Evolutionary conservation across 1,140 invertebrate genomes (phyloP).

Genomic region (Drosophila sp.): DNA sequence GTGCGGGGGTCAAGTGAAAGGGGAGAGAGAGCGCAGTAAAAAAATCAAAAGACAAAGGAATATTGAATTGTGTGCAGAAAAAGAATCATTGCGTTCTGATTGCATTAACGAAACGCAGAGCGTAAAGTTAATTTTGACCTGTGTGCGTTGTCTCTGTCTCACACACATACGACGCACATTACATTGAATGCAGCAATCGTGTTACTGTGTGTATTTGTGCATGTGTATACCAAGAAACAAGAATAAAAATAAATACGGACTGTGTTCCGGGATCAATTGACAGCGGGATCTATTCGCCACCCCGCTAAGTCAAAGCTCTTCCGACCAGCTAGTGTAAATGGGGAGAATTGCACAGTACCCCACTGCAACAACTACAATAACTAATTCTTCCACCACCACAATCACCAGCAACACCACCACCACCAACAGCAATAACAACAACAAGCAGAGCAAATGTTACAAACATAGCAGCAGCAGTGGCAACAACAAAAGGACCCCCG

Average conservation of each 20-base stretch:
- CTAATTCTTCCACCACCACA: slow-evolving; percentile 52
- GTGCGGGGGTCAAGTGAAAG: slow-evolving; percentile 25
- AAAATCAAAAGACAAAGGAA: slow-evolving; percentile 55
- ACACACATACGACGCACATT: not conserved
- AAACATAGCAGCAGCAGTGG: slow-evolving; percentile 25
- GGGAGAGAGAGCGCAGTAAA: slow-evolving; percentile 23
- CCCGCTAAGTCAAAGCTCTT: slow-evolving; percentile 48
- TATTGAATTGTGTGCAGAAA: slow-evolving; percentile 22
- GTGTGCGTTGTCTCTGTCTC: slow-evolving; percentile 14
- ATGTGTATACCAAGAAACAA: slow-evolving; percentile 27
- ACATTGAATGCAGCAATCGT: slow-evolving; percentile 23
- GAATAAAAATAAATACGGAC: slow-evolving; percentile 36
- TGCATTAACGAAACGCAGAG: slow-evolving; percentile 24
- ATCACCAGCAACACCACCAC: slow-evolving; percentile 33
- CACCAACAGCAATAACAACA: slow-evolving; percentile 37
- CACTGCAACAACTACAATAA: slow-evolving; percentile 45
- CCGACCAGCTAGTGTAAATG: slow-evolving; percentile 29
- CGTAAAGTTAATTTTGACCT: slow-evolving; percentile 17
- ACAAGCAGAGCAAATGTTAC: slow-evolving; percentile 30
- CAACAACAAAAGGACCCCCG: slow-evolving; percentile 33
- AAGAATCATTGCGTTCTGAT: slow-evolving; percentile 30
- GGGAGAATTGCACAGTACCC: slow-evolving; percentile 43
- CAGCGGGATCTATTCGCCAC: slow-evolving; percentile 24
- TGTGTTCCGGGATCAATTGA: slow-evolving; percentile 40
- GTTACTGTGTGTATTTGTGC: slow-evolving; percentile 27